Base-by-base conservation (phyloP, 2,888 invertebrate genomes). In the Congeria kusceri region DNA sequence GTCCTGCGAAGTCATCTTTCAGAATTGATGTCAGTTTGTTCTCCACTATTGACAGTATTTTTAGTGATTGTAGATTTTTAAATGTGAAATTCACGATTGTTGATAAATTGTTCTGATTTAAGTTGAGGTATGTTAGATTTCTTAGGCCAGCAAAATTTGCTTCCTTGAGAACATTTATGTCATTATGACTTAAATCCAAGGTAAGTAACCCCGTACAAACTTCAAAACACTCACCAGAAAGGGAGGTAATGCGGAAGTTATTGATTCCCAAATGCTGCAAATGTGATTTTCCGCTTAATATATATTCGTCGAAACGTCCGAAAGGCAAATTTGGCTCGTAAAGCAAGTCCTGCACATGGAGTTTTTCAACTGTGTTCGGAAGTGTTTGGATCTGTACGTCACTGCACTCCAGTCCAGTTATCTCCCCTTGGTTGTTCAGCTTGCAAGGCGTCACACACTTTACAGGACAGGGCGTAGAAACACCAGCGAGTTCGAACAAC, bases 81-180 rank as follows among this genome's bases (percentile, higher is more conserved):
- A 88, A 87, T 7, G 77, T 69, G 61, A 69, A 69, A 49, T 78
- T 73, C 27, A 58, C 62, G 11, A 87, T 32, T 15, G 58, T 25
- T 46, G 29, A 28, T 3, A 89, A 66, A 0, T 64, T 39, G 69
- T 87, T 87, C 23, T 70, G 49, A 57, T 82, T 78, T 9, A 89
- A 63, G 39, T 78, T 83, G 7, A 89, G 67, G 7, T 75, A 72
- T 18, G 65, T 59, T 13, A 89, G 61, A 23, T 69, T 79, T 25
- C 32, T 23, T 4, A 88, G 83, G n/a, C 88, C 89, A 9, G 67
- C 47, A 62, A 86, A 87, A 65, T 76, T 80, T 15, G 63, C 57
- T 27, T 56, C 46, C 0, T n/a, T 15, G 15, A 88, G 57, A 7
- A 20, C 47, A 3, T 13, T 7, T 11, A 88, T 71, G 11, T 56